Evolutionary conservation across 1,140 invertebrate species (phyloP), one percentile per base, ranked within the genome.

Genomic region (Saxidomus purpurata): DNA sequence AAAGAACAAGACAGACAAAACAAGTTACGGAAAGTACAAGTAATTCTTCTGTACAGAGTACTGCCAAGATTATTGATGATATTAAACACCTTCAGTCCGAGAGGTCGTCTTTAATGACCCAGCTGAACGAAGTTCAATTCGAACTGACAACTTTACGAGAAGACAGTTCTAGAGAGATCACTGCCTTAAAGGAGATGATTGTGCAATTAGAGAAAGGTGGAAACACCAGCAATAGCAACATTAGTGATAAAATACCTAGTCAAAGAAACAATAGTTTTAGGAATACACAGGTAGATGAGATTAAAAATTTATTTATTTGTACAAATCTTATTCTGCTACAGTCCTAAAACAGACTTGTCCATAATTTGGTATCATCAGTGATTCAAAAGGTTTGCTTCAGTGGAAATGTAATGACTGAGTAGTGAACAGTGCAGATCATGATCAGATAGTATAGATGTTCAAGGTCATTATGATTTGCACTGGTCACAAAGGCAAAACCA

Each of bases 51-150:
- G 22, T n/a, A 31, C 49, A 79, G n/a, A 55, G 47, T 28, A 79
- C 43, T 36, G 9, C 83, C 22, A 84, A 89, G 38, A 59, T 93
- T 8, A 71, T 93, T 17, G 80, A 91, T 19, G 87, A 93, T 31
- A 86, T 93, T 11, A 74, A 76, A 34, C 77, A 67, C 47, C 90
- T 95, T 52, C 93, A 95, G 74, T 80, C 91, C 31, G 92, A 94
- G 55, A 92, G 92, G 34, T 67, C 89, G 0, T 80, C 91, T 40
- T 92, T 95, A 55, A 92, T 94, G 31, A 38, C 59, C 11, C 81
- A 91, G 59, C 84, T 91, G n/a, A 81, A 88, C 77, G 77, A 88
- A 13, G 61, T 81, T 69, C 86, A 81, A 47, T n/a, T 88, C 52
- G 86, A 88, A 63, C 86, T 88, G 25, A 71, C 71, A 40, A 69